Base-by-base conservation (phyloP, 1,140 invertebrate genomes). In the Halictus rubicundus region DNA sequence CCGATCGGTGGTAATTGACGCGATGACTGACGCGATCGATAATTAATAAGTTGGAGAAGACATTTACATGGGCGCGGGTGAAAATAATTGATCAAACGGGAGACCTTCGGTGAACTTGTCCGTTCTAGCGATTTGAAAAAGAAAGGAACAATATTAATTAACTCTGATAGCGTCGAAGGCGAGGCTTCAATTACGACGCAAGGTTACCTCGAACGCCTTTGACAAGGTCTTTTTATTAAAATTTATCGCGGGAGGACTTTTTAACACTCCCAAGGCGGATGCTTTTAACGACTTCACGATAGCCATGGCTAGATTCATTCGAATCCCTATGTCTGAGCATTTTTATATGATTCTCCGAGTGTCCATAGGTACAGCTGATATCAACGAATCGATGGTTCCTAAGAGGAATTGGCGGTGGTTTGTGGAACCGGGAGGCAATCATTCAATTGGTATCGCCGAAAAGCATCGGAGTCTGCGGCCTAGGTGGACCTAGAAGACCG, bases 1-100 rank as follows among this genome's bases (percentile, higher is more conserved):
- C 42, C 59, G 71, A 46, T 63, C 52, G 46, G 32, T 14, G 57
- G n/a, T 57, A 74, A 82, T 81, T 82, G 84, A 84, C 81, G 78
- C 71, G 59, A 19, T 84, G 78, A 84, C 70, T 81, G 82, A 74
- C 82, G 77, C 70, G 70, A 37, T 27, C 71, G 65, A 61, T 78
- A 69, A 81, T 85, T 81, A 84, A 74, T 70, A 60, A 68, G 49
- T 37, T 27, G 39, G 2, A 6, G 42, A 23, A 8, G 27, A 63
- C 63, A 52, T 65, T 81, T 65, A 52, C 14, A 46, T 54, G 52
- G 32, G 14, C 46, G 19, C 12, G 21, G 25, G 52, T 21, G 37
- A 79, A 69, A 39, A 27, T 16, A 74, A 79, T 70, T 46, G 52
- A 84, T 74, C 52, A 32, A 7, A 39, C 19, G 37, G 21, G 27